phyloP scores from a whole-genome alignment of 2,113 vertebrate species.

The Antechinus stuartii region DNA sequence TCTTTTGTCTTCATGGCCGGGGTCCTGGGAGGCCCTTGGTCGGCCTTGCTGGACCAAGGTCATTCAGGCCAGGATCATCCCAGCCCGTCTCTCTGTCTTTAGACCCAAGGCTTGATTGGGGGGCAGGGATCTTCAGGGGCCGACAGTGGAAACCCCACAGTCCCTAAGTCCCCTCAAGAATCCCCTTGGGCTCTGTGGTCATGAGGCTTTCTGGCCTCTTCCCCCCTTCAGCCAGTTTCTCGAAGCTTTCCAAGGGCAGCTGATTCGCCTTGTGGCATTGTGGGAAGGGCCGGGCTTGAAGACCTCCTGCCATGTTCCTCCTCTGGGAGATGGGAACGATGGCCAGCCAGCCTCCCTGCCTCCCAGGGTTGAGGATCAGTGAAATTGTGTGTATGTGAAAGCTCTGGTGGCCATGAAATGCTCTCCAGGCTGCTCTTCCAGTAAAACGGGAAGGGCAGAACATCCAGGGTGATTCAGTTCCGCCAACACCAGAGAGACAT shows the following conservation, averaged over 20 bases:
- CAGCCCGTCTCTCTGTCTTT: not conserved
- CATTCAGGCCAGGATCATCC: not conserved
- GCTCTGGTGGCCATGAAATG: not conserved
- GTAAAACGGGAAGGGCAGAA: not conserved
- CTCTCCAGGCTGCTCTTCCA: not conserved
- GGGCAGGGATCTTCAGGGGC: not conserved
- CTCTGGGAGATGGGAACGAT: not conserved
- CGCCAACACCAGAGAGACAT: not conserved
- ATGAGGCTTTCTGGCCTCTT: not conserved
- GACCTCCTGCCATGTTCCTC: not conserved
- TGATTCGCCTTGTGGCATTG: not conserved
- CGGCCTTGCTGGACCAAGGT: too few species aligned
- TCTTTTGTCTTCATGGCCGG: slow-evolving; percentile 16
- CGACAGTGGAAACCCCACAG: not conserved
- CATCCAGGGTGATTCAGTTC: not conserved
- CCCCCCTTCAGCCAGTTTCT: not conserved
- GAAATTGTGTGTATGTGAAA: not conserved
- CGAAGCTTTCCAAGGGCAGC: not conserved
- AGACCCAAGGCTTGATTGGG: not conserved
- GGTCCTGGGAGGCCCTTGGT: accelerated
- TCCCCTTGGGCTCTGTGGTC: too few species aligned
- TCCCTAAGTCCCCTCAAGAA: not conserved
- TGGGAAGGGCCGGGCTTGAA: not conserved
- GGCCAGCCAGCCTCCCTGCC: not conserved
- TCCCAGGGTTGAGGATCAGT: not conserved